Evolutionary conservation across 2,888 invertebrate species (phyloP).

Genomic region (Harpagoxenus sublaevis): DNA sequence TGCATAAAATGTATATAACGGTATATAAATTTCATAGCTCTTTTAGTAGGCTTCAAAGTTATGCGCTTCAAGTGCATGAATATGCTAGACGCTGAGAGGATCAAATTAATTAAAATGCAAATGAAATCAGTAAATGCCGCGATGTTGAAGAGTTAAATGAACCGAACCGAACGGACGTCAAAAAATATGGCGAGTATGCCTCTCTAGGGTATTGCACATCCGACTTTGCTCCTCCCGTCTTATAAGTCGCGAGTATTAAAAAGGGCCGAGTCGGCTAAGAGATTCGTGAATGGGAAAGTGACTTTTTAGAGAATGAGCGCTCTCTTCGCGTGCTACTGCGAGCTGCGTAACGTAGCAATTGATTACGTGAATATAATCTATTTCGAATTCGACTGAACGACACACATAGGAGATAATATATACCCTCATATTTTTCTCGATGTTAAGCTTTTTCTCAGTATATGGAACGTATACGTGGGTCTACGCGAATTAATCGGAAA

Average conservation of each 20-base stretch:
- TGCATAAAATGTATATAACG: neutral
- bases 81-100: slow-evolving; percentile 11
- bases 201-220: slow-evolving; percentile 1
- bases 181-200: slow-evolving; percentile 10
- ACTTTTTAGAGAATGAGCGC: slow-evolving; percentile 78
- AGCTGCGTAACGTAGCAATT: slow-evolving; percentile 64
- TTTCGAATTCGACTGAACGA: slow-evolving; percentile 83
- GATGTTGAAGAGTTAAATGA: slow-evolving; percentile 30
- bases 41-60: slow-evolving; percentile 26
- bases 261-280: slow-evolving; percentile 70
- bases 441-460: slow-evolving; percentile 84
- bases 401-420: slow-evolving; percentile 79
- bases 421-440: slow-evolving; percentile 85
- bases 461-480: slow-evolving; percentile 67
- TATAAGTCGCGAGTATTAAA: slow-evolving; percentile 54
- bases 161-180: neutral
- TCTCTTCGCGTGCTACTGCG: slow-evolving; percentile 65
- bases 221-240: slow-evolving; percentile 14
- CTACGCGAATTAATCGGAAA: slow-evolving; percentile 72
- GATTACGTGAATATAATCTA: slow-evolving; percentile 67
- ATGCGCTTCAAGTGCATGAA: slow-evolving; percentile 13
- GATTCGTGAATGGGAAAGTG: slow-evolving; percentile 76
- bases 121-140: slow-evolving; percentile 34
- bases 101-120: slow-evolving; percentile 45
- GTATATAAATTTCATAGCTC: slow-evolving; percentile 21